phyloP scores from a whole-genome alignment of 2,888 invertebrate species.

The Drosophila paracracens region DNA sequence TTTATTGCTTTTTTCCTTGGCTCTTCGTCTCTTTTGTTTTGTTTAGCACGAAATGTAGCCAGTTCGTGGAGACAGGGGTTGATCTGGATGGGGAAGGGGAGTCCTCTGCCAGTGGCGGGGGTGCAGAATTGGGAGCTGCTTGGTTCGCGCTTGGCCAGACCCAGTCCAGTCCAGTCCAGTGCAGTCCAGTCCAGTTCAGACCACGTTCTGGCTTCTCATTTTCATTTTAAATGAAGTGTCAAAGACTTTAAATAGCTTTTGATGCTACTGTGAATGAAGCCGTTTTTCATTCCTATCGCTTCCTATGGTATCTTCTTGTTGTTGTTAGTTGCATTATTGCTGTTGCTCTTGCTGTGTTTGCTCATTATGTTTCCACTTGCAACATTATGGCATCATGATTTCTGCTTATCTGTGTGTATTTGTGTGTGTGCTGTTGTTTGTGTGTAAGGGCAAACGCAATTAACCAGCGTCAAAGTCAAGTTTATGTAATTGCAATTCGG shows the following conservation, averaged over 20 bases:
- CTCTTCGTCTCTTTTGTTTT: constrained; percentile 62
- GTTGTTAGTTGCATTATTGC: constrained; percentile 32
- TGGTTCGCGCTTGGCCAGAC: not conserved
- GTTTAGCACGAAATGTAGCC: constrained; percentile 68
- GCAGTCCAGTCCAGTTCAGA: not conserved
- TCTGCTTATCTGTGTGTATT: not conserved
- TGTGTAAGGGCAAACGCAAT: constrained; percentile 32
- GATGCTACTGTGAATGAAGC: constrained; percentile 80
- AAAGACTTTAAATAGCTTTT: constrained; percentile 81
- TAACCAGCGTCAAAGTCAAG: constrained; percentile 49
- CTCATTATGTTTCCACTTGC: constrained; percentile 9
- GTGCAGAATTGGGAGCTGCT: constrained; percentile 12
- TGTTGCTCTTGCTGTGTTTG: constrained; percentile 20
- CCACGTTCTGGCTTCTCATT: constrained; percentile 63
- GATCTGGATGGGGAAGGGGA: not conserved
- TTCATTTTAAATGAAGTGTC: constrained; percentile 82
- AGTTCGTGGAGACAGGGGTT: constrained; percentile 22
- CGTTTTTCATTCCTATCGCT: constrained; percentile 63
- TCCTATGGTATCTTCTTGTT: constrained; percentile 32
- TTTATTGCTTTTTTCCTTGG: constrained; percentile 53
- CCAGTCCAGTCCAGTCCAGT: not conserved
- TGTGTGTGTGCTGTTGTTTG: not conserved
- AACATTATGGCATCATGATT: constrained; percentile 8
- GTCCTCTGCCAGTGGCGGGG: constrained; percentile 23
- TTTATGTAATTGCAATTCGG: constrained; percentile 24